Evolutionary conservation across 2,797 vertebrate genomes (phyloP).

Genomic region (Coregonus ussuriensis): DNA sequence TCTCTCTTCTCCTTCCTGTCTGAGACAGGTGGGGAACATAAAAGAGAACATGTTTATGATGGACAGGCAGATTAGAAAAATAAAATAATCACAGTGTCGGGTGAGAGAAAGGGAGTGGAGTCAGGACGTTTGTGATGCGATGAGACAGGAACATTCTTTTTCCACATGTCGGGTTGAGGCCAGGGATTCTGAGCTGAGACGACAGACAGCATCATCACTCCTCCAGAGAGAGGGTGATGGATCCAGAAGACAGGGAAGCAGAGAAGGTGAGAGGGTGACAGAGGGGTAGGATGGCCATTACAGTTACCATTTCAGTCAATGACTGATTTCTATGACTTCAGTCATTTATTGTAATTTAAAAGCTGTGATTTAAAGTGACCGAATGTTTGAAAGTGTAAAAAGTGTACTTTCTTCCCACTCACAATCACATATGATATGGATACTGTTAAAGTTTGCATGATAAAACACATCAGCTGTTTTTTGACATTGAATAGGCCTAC

Average conservation of each 20-base stretch:
- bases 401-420: neutral
- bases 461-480: neutral
- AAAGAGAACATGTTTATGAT: constrained; percentile 75
- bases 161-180: neutral
- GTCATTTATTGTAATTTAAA: constrained; percentile 33
- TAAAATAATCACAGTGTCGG: constrained; percentile 73
- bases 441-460: neutral
- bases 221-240: constrained; percentile 62
- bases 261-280: constrained; percentile 10
- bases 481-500: too few species aligned
- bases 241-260: constrained; percentile 58
- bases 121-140: constrained; percentile 67
- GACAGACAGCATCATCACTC: constrained; percentile 79
- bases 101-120: constrained; percentile 35
- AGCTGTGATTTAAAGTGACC: too few species aligned
- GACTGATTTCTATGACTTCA: constrained; percentile 61
- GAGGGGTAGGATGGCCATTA: constrained; percentile 24
- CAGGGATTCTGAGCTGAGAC: constrained; percentile 66
- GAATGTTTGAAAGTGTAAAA: too few species aligned
- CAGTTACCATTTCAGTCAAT: constrained; percentile 45
- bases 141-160: constrained; percentile 49
- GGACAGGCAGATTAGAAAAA: constrained; percentile 74
- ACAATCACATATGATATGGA: neutral
- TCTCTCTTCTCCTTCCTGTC: constrained; percentile 59
- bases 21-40: constrained; percentile 64